Evolutionary conservation across 1,140 invertebrate species (phyloP), one percentile per base, ranked within the genome.

Genomic region (Lepidurus apus): DNA sequence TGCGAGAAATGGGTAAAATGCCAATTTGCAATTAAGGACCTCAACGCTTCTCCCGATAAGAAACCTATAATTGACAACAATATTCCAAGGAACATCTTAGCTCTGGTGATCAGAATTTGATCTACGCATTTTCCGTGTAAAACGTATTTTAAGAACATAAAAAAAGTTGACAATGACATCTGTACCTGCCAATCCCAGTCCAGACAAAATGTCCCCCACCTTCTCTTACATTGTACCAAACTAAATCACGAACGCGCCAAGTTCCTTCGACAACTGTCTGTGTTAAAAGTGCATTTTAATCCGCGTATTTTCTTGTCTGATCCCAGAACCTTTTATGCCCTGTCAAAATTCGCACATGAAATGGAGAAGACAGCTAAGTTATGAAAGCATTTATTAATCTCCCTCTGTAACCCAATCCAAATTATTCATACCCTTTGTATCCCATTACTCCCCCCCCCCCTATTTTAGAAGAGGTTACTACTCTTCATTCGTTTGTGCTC

Each of bases 211-310:
- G 45, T 47, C 45, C 17, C 45, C 45, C 45, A 47, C 45, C 1
- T 47, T 3, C 45, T 3, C 17, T 47, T 47, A 47, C 45, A 47
- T 1, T 47, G 1, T 1, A 47, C 45, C 45, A 47, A 47, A 47
- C 45, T 47, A 47, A 47, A 47, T 47, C 45, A 3, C 45, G 45
- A 47, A 47, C 45, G 1, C 1, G 45, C 45, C 45, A 47, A 47
- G 45, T 47, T 47, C 45, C 45, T 47, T 47, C 45, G 45, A 47
- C 45, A 47, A 47, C 17, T 47, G 45, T 47, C 45, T 9, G 17
- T 47, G 45, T 17, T 47, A n/a, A 47, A 47, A 47, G 45, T 47
- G 45, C 45, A 47, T 47, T 47, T 47, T 47, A 47, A 47, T 47
- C 45, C 9, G 17, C 17, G 45, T 47, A 47, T 47, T 47, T 47